phyloP scores from a whole-genome alignment of 2,888 invertebrate species.

The Oscheius sp. region DNA sequence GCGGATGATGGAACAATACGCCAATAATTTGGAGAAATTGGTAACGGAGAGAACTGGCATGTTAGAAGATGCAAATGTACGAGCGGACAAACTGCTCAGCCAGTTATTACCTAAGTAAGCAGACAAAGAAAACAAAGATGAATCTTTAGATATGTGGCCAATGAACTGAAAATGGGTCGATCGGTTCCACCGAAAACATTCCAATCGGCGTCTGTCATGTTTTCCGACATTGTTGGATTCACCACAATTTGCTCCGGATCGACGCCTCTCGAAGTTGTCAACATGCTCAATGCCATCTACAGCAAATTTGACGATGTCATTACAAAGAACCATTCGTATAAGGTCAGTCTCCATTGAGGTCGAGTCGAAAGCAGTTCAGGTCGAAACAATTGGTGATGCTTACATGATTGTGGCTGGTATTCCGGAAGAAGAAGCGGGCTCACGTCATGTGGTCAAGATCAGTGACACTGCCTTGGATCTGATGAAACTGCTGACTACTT shows the following conservation, averaged over 20 bases:
- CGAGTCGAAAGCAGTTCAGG: slow-evolving; percentile 43
- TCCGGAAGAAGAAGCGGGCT: slow-evolving; percentile 67
- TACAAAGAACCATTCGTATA: slow-evolving; percentile 58
- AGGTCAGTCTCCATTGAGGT: slow-evolving; percentile 38
- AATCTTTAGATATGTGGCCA: slow-evolving; percentile 63
- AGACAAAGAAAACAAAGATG: neutral
- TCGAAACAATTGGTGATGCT: slow-evolving; percentile 71
- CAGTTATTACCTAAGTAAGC: slow-evolving; percentile 65
- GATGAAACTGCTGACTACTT: slow-evolving; percentile 55
- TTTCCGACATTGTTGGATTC: slow-evolving; percentile 68
- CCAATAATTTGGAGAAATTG: slow-evolving; percentile 72
- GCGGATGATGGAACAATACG: slow-evolving; percentile 68
- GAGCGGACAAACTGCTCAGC: slow-evolving; percentile 68
- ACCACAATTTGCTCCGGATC: slow-evolving; percentile 63
- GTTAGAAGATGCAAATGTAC: slow-evolving; percentile 71
- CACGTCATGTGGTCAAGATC: slow-evolving; percentile 61
- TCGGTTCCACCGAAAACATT: slow-evolving; percentile 70
- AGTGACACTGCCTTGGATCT: slow-evolving; percentile 67
- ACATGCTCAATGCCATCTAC: slow-evolving; percentile 65
- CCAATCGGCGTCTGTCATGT: slow-evolving; percentile 66
- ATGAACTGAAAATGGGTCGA: slow-evolving; percentile 69
- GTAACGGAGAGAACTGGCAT: slow-evolving; percentile 71
- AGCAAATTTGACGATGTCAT: slow-evolving; percentile 71
- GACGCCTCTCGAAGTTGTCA: slow-evolving; percentile 60
- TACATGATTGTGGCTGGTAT: slow-evolving; percentile 71